Conservation (phyloP, 2,113 vertebrate genomes). For the Tiliqua scincoides region DNA sequence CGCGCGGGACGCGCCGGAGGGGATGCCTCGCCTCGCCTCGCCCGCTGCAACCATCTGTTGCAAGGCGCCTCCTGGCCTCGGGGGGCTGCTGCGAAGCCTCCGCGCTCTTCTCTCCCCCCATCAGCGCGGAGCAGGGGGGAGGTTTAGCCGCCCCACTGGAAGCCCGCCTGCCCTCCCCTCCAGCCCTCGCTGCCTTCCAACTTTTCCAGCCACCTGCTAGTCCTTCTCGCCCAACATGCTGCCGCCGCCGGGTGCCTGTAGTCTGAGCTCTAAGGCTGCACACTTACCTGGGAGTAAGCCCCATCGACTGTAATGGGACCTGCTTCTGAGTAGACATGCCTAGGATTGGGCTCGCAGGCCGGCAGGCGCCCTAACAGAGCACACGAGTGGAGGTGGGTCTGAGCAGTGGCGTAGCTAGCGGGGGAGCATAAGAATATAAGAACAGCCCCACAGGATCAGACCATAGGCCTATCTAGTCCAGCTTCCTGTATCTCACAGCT, state of each 20-base stretch:
- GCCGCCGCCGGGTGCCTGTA: not conserved
- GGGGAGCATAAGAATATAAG: too few relatives aligned
- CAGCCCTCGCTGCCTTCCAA: not conserved
- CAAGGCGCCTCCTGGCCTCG: conserved; percentile 68
- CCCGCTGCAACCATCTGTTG: conserved; percentile 80
- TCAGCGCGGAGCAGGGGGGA: not conserved
- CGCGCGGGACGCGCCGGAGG: conserved; percentile 44
- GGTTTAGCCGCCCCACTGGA: not conserved
- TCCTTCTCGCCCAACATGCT: not conserved
- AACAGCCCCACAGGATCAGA: too few relatives aligned
- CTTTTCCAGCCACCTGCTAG: not conserved
- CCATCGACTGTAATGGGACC: too few relatives aligned
- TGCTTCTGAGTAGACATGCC: too few relatives aligned
- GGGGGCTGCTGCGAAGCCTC: conserved; percentile 18
- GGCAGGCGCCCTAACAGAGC: not conserved
- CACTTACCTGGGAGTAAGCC: too few relatives aligned
- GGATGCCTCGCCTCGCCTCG: too few relatives aligned
- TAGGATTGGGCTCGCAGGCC: too few relatives aligned
- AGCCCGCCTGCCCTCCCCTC: rapidly evolving
- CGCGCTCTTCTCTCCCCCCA: not conserved
- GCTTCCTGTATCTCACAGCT: too few relatives aligned
- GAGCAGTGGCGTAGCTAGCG: too few relatives aligned
- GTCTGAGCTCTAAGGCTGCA: not conserved
- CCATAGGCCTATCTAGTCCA: too few relatives aligned
- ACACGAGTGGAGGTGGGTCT: not conserved